phyloP scores from a whole-genome alignment of 2,797 vertebrate genomes.

The Eospalax fontanierii region DNA sequence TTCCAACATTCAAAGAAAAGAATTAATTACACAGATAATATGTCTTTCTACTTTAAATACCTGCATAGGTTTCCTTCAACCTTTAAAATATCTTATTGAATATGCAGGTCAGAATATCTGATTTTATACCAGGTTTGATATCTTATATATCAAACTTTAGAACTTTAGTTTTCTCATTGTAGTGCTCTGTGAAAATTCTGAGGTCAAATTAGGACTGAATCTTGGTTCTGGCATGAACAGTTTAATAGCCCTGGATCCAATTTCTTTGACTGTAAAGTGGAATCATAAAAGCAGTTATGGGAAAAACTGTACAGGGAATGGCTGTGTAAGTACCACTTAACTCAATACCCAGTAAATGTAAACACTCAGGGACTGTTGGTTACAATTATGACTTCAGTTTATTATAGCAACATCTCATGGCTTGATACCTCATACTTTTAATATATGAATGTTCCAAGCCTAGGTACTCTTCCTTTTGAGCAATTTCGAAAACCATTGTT shows the following conservation, averaged over 20 bases:
- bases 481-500: slow-evolving; percentile 77
- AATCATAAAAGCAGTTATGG: too few species aligned
- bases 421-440: background rate
- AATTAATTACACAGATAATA: background rate
- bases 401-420: background rate
- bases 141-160: too few species aligned
- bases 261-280: slow-evolving; percentile 1
- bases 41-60: background rate
- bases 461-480: slow-evolving; percentile 58
- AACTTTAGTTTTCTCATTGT: background rate
- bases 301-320: background rate
- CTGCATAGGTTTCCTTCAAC: background rate
- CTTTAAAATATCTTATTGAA: background rate
- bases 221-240: background rate
- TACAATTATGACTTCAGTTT: background rate
- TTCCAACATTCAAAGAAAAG: background rate
- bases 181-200: background rate
- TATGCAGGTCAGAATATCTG: background rate
- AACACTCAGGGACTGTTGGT: background rate
- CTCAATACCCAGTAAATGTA: background rate
- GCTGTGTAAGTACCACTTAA: background rate
- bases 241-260: background rate
- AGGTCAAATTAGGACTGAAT: background rate
- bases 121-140: background rate
- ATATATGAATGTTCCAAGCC: background rate